A percentile compares a stretch with the other conserved stretches of the same genome.
Conservation (phyloP, 2,888 invertebrate species). For the Cremastinae sp. region DNA sequence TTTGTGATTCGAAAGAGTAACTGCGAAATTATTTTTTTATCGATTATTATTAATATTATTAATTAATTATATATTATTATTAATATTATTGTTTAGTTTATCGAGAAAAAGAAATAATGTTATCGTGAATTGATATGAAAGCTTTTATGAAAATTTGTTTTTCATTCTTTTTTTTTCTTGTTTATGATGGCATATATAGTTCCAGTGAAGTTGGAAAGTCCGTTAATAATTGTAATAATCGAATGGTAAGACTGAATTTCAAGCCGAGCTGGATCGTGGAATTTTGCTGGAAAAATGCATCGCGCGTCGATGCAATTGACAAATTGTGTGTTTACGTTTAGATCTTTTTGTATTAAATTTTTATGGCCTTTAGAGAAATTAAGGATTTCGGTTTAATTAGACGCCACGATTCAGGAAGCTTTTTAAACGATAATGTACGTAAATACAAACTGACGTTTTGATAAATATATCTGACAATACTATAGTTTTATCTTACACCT, state of each 20-base stretch:
- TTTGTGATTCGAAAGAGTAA: conserved; percentile 6
- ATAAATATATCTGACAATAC: conserved; percentile 31
- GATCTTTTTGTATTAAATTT: neutral
- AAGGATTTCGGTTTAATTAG: too few species aligned
- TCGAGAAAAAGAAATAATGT: conserved; percentile 28
- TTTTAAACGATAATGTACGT: conserved; percentile 44
- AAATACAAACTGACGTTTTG: conserved; percentile 18
- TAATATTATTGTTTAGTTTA: conserved; percentile 11
- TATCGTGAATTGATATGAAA: conserved; percentile 14
- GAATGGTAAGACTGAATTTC: conserved; percentile 63
- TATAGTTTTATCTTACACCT: conserved; percentile 19
- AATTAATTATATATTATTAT: conserved; percentile 1
- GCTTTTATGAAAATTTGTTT: conserved; percentile 23
- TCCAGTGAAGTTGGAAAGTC: conserved; percentile 28
- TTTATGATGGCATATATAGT: conserved; percentile 16
- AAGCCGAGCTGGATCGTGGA: conserved; percentile 54
- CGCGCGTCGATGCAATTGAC: neutral
- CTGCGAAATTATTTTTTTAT: neutral
- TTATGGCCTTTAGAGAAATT: too few species aligned
- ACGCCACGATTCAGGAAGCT: conserved; percentile 42
- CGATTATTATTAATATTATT: conserved; percentile 8
- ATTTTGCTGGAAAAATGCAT: conserved; percentile 7
- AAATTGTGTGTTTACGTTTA: neutral
- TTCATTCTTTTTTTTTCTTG: conserved; percentile 26
- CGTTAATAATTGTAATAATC: conserved; percentile 49